A percentile compares a stretch with the other conserved stretches of the same genome.
Conservation (phyloP, 2,888 invertebrate species). For the Nebria brevicollis region DNA sequence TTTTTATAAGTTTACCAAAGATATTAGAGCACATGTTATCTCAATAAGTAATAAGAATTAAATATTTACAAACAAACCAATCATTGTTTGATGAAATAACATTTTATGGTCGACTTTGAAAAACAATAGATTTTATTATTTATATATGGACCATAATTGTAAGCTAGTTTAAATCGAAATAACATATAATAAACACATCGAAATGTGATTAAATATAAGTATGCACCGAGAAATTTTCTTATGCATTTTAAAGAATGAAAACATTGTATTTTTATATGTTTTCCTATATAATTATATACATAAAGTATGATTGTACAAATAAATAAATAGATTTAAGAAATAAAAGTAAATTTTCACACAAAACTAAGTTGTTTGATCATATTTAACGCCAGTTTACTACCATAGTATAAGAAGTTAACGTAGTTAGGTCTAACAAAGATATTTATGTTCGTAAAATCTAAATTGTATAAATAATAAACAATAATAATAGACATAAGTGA, state of each 20-base stretch:
- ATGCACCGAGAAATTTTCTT: not conserved
- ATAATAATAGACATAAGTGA: not conserved
- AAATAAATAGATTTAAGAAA: not conserved
- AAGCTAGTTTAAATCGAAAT: not conserved
- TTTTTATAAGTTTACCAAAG: too few relatives aligned
- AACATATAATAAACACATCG: not conserved
- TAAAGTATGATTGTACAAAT: not conserved
- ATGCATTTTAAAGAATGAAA: not conserved
- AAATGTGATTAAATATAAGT: too few relatives aligned
- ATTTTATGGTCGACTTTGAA: not conserved
- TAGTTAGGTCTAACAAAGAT: too few relatives aligned
- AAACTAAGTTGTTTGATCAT: not conserved
- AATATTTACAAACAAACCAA: not conserved
- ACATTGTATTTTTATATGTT: conserved; percentile 6
- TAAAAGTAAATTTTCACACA: not conserved
- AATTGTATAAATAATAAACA: not conserved
- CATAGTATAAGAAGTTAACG: not conserved
- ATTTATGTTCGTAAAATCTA: not conserved
- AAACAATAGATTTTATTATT: not conserved
- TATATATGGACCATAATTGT: not conserved
- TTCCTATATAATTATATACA: not conserved
- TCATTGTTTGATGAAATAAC: not conserved
- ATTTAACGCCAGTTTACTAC: not conserved
- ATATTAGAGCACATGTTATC: too few relatives aligned
- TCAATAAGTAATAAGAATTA: not conserved